Conservation (phyloP, 1,140 invertebrate species). For the Sarcophaga bullata region DNA sequence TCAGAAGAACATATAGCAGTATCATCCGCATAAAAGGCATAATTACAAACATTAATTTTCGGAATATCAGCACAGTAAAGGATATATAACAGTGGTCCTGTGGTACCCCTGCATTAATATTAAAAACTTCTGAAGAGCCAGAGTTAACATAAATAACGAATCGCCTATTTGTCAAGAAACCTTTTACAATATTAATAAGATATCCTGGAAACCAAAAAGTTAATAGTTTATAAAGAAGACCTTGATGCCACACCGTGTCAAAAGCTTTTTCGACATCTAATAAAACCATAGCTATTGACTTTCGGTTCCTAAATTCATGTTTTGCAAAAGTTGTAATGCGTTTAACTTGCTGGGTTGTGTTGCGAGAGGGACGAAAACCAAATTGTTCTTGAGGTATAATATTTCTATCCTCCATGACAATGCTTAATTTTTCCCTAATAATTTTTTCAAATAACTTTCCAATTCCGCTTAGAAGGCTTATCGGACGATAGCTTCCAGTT, state of each 20-base stretch:
- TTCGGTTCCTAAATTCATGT: too few relatives aligned
- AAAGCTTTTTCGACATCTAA: too few relatives aligned
- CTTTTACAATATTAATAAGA: too few relatives aligned
- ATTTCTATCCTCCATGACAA: neutral
- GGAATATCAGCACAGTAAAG: too few relatives aligned
- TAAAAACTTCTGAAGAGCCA: too few relatives aligned
- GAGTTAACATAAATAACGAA: too few relatives aligned
- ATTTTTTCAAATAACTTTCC: conserved; percentile 15
- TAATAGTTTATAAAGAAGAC: too few relatives aligned
- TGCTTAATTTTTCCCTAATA: too few relatives aligned
- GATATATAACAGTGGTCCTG: neutral
- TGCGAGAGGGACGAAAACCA: neutral
- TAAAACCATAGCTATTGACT: too few relatives aligned
- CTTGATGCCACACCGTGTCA: too few relatives aligned
- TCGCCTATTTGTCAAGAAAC: neutral
- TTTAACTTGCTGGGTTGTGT: neutral
- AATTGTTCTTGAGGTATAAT: neutral
- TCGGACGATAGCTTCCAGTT: neutral
- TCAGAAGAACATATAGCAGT: neutral
- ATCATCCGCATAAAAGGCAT: too few relatives aligned
- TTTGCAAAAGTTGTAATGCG: neutral
- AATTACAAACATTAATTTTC: too few relatives aligned
- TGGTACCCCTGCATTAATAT: neutral
- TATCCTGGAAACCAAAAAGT: neutral
- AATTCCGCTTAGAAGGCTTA: neutral